These are phyloP conservation scores for Lissocephala sabroskyi DNA, from an alignment of 2,888 invertebrate species.

Conservation along the genomic window DNA sequence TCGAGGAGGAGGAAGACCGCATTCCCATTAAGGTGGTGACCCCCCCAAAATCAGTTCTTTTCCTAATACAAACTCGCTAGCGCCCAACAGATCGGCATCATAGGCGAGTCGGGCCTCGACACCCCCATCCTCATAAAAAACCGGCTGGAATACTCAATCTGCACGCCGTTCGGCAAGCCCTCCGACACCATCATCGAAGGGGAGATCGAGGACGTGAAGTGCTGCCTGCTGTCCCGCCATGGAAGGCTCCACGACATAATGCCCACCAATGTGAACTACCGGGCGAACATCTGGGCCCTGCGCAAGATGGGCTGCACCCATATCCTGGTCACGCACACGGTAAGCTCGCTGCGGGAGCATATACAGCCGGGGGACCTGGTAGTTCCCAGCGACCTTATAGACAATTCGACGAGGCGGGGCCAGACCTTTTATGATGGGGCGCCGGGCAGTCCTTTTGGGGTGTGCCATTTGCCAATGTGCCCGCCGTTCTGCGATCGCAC, in stretches of 20 bases:
- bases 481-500: constrained; percentile 87
- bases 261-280: constrained; percentile 92
- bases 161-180: constrained; percentile 88
- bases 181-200: constrained; percentile 86
- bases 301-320: constrained; percentile 90
- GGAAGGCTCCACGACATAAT: constrained; percentile 80
- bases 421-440: constrained; percentile 91
- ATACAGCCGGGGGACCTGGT: constrained; percentile 91
- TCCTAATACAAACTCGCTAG: too few relatives aligned
- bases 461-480: constrained; percentile 93
- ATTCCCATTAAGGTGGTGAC: too few relatives aligned
- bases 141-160: constrained; percentile 77
- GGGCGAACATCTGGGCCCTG: constrained; percentile 96
- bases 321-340: constrained; percentile 91
- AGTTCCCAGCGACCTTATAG: constrained; percentile 87
- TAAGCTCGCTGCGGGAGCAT: constrained; percentile 89
- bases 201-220: constrained; percentile 82
- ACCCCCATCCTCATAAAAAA: constrained; percentile 84
- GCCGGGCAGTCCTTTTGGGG: constrained; percentile 77
- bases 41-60: too few relatives aligned
- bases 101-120: constrained; percentile 95
- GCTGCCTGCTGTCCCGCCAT: constrained; percentile 82
- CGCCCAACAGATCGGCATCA: constrained; percentile 86
- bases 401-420: constrained; percentile 73
- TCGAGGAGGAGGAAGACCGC: constrained; percentile 1